Evolutionary conservation across 2,888 invertebrate species (phyloP).

Genomic region (Folsomia manolachei): DNA sequence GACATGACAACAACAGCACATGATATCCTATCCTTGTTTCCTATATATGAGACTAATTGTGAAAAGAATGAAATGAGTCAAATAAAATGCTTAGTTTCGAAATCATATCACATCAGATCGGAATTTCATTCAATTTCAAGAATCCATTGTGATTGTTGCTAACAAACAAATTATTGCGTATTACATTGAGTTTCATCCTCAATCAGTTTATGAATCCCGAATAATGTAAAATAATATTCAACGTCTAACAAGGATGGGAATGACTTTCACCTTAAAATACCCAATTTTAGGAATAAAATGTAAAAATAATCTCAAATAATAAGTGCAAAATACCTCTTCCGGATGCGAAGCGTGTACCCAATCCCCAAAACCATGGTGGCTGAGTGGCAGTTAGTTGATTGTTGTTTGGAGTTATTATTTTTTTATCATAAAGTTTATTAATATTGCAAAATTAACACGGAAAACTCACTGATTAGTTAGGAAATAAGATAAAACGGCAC

Average conservation of each 20-base stretch:
- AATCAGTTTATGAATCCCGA: too few relatives aligned
- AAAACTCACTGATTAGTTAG: neutral
- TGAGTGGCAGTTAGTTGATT: neutral
- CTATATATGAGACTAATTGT: too few relatives aligned
- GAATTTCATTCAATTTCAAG: neutral
- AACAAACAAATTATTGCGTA: too few relatives aligned
- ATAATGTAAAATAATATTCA: too few relatives aligned
- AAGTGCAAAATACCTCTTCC: slow-evolving; percentile 47
- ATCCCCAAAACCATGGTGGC: slow-evolving; percentile 48
- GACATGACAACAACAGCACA: neutral
- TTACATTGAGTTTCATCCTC: too few relatives aligned
- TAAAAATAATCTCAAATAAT: neutral
- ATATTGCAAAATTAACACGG: neutral
- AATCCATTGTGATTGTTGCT: neutral
- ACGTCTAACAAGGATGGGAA: too few relatives aligned
- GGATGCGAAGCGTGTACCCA: slow-evolving; percentile 50
- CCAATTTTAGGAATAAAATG: neutral
- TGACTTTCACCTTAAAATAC: too few relatives aligned
- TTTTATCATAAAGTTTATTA: neutral
- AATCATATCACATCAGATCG: neutral
- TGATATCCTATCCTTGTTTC: neutral
- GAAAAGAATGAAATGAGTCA: neutral
- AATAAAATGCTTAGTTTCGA: neutral
- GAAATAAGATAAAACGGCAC: too few relatives aligned
- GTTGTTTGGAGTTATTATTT: neutral